phyloP scores from a whole-genome alignment of 1,140 invertebrate species.

The Leptinotarsa texana region DNA sequence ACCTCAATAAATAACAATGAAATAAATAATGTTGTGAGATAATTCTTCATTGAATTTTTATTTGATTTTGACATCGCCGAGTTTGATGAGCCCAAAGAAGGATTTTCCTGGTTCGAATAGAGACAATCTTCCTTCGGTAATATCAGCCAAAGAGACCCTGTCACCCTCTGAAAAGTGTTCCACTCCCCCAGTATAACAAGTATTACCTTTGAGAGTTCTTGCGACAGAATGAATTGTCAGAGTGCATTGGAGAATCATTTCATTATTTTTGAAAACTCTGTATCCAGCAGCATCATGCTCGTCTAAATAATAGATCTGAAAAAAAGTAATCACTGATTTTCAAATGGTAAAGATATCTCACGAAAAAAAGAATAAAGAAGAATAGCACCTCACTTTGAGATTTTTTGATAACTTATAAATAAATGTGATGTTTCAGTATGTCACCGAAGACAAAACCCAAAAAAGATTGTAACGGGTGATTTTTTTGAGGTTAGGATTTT shows the following conservation, averaged over 20 bases:
- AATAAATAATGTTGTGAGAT: not conserved
- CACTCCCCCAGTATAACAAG: slow-evolving; percentile 75
- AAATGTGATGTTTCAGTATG: no score
- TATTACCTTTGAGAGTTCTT: slow-evolving; percentile 60
- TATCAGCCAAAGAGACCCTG: slow-evolving; percentile 67
- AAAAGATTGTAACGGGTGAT: no score
- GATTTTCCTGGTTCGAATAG: slow-evolving; percentile 75
- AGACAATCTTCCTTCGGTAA: slow-evolving; percentile 68
- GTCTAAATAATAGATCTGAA: slow-evolving; percentile 67
- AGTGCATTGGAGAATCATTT: slow-evolving; percentile 64
- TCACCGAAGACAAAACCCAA: no score
- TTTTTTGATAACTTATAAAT: no score
- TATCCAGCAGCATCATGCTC: slow-evolving; percentile 68
- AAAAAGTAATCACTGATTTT: slow-evolving; percentile 19
- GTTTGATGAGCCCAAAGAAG: slow-evolving; percentile 77
- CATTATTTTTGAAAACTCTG: slow-evolving; percentile 61
- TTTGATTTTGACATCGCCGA: slow-evolving; percentile 61
- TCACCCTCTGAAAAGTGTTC: slow-evolving; percentile 67
- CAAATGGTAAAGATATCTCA: not conserved
- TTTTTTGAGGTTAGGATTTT: no score
- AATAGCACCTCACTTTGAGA: not conserved
- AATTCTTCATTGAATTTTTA: slow-evolving; percentile 20
- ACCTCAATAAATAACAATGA: slow-evolving; percentile 2
- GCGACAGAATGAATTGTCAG: slow-evolving; percentile 56
- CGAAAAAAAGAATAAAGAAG: not conserved